phyloP scores from a whole-genome alignment of 2,113 vertebrate species.

The Egretta garzetta region DNA sequence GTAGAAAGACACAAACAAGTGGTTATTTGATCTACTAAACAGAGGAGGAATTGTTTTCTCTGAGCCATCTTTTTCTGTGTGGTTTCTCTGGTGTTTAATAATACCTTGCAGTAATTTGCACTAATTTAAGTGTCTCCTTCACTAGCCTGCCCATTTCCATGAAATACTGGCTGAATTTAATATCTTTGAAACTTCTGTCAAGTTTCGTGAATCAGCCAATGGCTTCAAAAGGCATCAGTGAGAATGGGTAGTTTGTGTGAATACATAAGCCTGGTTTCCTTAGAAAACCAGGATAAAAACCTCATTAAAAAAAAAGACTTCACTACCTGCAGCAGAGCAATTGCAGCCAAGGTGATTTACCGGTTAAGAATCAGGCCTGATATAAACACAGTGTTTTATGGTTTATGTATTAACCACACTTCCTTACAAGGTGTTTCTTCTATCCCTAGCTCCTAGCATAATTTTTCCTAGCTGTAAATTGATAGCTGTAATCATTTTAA shows the following conservation, averaged over 20 bases:
- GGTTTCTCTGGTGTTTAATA: slow-evolving; percentile 20
- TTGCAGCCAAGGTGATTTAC: not conserved
- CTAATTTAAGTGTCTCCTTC: not conserved
- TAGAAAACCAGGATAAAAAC: not conserved
- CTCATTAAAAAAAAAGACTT: not conserved
- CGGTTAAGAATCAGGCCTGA: not conserved
- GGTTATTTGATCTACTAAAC: not conserved
- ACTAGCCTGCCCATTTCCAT: not conserved
- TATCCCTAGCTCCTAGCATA: not conserved
- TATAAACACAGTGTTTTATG: not conserved
- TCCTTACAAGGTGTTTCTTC: not conserved
- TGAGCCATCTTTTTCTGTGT: not conserved
- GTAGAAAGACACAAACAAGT: not conserved
- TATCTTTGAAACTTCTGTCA: not conserved
- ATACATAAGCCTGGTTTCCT: not conserved
- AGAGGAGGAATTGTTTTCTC: slow-evolving; percentile 11
- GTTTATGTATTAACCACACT: not conserved
- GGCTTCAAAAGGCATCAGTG: not conserved
- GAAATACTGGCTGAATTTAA: not conserved
- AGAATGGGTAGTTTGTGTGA: not conserved
- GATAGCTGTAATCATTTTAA: not conserved
- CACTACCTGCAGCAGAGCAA: not conserved
- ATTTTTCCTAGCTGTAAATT: not conserved
- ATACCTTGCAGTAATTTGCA: not conserved
- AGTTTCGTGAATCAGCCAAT: not conserved